phyloP scores from a whole-genome alignment of 1,140 invertebrate genomes.

The Cotesia typhae region DNA sequence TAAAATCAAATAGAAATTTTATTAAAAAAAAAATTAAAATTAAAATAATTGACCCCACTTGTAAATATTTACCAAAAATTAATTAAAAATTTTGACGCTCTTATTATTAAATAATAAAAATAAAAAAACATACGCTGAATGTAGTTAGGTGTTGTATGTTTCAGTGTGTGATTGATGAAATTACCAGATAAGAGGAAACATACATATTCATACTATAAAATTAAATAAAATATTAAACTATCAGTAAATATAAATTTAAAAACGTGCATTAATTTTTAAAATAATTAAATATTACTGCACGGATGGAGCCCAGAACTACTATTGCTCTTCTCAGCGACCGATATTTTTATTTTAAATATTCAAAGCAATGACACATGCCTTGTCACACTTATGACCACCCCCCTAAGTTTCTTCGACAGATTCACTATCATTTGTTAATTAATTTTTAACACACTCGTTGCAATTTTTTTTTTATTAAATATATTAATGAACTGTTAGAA shows the following conservation, averaged over 20 bases:
- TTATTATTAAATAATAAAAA: constrained; percentile 6
- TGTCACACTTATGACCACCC: constrained; percentile 65
- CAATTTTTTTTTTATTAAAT: too few species aligned
- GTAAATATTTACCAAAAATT: background rate
- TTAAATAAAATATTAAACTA: constrained; percentile 20
- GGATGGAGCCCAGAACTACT: background rate
- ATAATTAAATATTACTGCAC: background rate
- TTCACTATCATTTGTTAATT: constrained; percentile 38
- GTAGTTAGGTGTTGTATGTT: constrained; percentile 53
- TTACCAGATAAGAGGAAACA: constrained; percentile 59
- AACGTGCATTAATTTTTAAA: constrained; percentile 20
- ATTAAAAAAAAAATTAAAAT: too few species aligned
- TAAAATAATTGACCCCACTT: too few species aligned
- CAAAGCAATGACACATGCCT: constrained; percentile 54
- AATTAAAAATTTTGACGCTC: constrained; percentile 8
- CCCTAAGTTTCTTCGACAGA: constrained; percentile 53
- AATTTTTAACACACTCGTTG: background rate
- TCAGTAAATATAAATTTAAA: background rate
- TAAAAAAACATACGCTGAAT: constrained; percentile 50
- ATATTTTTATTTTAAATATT: background rate
- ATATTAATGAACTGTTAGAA: too few species aligned
- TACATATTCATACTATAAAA: constrained; percentile 61
- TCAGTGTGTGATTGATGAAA: constrained; percentile 37
- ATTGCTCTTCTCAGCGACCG: constrained; percentile 4
- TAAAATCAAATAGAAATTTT: too few species aligned